phyloP scores from a whole-genome alignment of 2,113 vertebrate genomes.

The Podocnemis expansa region DNA sequence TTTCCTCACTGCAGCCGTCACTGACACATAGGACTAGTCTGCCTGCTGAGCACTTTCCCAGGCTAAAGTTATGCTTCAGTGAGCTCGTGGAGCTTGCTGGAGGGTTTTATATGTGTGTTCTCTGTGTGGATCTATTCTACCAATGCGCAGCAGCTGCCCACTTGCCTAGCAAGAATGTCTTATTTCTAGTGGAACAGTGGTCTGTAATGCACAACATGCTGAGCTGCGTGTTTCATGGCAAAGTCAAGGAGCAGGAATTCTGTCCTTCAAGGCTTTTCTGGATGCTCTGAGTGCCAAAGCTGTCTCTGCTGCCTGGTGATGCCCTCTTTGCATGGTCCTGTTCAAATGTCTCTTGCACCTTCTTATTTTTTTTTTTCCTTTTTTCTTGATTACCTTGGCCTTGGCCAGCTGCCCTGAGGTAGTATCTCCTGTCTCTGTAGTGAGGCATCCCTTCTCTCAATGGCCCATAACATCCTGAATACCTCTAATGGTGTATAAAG shows the following conservation, averaged over 20 bases:
- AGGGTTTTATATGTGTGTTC: neutral
- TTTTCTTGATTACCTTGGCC: neutral
- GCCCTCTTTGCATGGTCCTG: neutral
- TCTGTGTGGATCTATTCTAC: neutral
- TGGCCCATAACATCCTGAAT: neutral
- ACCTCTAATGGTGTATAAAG: neutral
- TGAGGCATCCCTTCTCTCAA: neutral
- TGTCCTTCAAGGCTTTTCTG: neutral
- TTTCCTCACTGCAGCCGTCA: neutral
- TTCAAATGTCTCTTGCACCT: neutral
- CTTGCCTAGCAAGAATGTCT: neutral
- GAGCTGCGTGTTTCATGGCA: neutral
- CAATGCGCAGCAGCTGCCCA: neutral
- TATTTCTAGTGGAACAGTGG: neutral
- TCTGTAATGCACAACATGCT: neutral
- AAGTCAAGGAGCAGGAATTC: neutral
- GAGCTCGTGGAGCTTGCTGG: neutral
- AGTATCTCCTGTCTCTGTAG: neutral
- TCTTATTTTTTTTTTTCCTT: neutral
- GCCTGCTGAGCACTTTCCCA: neutral
- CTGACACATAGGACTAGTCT: neutral
- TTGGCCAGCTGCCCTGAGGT: neutral
- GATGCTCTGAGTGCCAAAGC: neutral
- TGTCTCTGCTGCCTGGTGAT: conserved; percentile 13
- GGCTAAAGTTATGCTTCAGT: neutral